phyloP scores from a whole-genome alignment of 2,888 invertebrate genomes.

The Sinentomon sp. region DNA sequence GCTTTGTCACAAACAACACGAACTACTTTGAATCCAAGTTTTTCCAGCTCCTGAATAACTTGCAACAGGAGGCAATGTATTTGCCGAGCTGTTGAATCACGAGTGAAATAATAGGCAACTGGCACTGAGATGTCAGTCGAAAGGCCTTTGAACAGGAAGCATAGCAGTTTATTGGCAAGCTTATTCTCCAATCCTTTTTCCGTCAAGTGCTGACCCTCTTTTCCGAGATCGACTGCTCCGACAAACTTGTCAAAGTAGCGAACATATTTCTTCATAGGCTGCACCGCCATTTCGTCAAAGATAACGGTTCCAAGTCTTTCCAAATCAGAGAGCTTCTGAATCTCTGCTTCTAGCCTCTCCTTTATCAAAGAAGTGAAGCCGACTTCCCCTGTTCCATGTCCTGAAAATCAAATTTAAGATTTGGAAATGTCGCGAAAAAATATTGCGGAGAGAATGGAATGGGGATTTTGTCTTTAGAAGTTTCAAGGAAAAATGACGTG shows the following conservation, averaged over 20 bases:
- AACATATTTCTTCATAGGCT: slow-evolving; percentile 2
- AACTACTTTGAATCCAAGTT: slow-evolving; percentile 9
- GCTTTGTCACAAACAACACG: slow-evolving; percentile 10
- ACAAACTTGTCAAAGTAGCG: slow-evolving; percentile 6
- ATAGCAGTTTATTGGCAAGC: slow-evolving; percentile 7
- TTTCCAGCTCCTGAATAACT: slow-evolving; percentile 7
- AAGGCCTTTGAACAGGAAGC: slow-evolving; percentile 10
- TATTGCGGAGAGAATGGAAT: no score
- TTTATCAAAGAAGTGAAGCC: background rate
- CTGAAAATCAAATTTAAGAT: no score
- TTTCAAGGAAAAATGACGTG: no score
- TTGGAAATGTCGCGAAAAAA: no score
- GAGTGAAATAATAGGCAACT: slow-evolving; percentile 8
- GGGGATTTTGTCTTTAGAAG: no score
- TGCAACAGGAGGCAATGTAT: slow-evolving; percentile 3
- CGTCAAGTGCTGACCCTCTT: no score
- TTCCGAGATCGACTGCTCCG: slow-evolving; percentile 4
- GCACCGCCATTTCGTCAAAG: slow-evolving; percentile 7
- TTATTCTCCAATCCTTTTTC: background rate
- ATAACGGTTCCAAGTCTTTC: background rate
- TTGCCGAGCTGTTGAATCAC: slow-evolving; percentile 4
- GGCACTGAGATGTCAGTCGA: slow-evolving; percentile 7
- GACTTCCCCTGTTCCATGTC: background rate
- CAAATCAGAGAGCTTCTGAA: background rate
- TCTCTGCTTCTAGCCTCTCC: background rate